Conservation (phyloP, 1,140 invertebrate species). For the Drosophila bocki region DNA sequence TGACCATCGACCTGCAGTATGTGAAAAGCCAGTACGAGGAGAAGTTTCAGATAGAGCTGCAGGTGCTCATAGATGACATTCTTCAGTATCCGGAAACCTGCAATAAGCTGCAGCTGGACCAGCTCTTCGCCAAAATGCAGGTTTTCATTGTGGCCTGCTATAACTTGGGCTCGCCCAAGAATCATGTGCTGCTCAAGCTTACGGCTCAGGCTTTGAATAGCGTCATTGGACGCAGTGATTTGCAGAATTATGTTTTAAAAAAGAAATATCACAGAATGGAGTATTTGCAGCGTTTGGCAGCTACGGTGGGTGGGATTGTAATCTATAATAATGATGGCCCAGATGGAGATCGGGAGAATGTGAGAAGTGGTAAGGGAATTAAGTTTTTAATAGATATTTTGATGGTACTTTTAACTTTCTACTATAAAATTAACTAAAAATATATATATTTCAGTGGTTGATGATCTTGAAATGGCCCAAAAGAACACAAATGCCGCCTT, state of each 20-base stretch:
- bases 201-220: constrained; percentile 68
- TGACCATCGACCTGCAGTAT: constrained; percentile 52
- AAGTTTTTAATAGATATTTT: not conserved
- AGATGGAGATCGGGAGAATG: constrained; percentile 68
- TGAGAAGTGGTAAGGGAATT: constrained; percentile 58
- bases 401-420: too few relatives aligned
- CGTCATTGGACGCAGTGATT: constrained; percentile 73
- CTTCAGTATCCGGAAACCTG: constrained; percentile 76
- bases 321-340: constrained; percentile 74
- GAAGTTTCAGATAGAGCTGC: constrained; percentile 54
- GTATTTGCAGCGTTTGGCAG: constrained; percentile 68
- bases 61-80: constrained; percentile 66
- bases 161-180: constrained; percentile 69
- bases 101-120: constrained; percentile 69
- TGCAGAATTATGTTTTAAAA: constrained; percentile 78
- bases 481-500: constrained; percentile 62
- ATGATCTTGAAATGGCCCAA: constrained; percentile 69
- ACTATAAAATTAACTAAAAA: not conserved
- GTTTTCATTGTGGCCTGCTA: constrained; percentile 74
- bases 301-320: constrained; percentile 73
- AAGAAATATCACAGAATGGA: constrained; percentile 77
- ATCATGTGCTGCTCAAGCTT: constrained; percentile 75
- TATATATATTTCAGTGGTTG: constrained; percentile 43
- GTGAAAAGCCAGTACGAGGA: constrained; percentile 68
- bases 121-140: constrained; percentile 76